These are phyloP conservation scores for Crenuchus spilurus DNA, from an alignment of 2,797 vertebrate genomes.

Conservation along the genomic window DNA sequence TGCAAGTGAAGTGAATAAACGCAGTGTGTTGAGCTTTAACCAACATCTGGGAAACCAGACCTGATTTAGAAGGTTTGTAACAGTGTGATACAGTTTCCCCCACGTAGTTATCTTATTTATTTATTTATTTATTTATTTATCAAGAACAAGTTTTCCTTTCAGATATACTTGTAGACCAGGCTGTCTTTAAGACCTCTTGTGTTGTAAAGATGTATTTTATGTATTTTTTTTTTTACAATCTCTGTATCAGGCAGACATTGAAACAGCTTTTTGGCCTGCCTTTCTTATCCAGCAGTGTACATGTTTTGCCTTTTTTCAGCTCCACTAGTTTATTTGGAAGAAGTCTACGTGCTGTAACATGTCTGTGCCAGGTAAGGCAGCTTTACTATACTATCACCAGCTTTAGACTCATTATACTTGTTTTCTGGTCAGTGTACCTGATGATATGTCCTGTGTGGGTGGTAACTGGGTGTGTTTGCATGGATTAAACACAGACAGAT, in stretches of 20 bases:
- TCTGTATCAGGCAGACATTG: not conserved
- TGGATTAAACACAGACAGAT: too few relatives aligned
- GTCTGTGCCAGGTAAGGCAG: conserved; percentile 74
- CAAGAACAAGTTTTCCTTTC: too few relatives aligned
- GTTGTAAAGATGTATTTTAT: too few relatives aligned
- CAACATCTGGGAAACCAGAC: not conserved
- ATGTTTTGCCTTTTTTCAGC: not conserved
- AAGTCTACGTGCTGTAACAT: conserved; percentile 51
- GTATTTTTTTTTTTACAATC: not conserved
- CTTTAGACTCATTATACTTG: not conserved
- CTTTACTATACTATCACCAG: not conserved
- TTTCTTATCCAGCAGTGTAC: not conserved
- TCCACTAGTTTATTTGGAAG: not conserved
- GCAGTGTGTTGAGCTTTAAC: not conserved
- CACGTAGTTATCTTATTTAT: too few relatives aligned
- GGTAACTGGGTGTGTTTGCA: too few relatives aligned
- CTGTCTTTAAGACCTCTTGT: too few relatives aligned
- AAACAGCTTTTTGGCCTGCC: not conserved
- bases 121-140: too few relatives aligned
- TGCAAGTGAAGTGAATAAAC: not conserved
- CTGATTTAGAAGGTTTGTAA: not conserved
- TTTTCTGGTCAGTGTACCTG: too few relatives aligned
- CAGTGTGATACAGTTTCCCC: not conserved
- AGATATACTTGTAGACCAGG: too few relatives aligned
- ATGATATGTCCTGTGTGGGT: too few relatives aligned